A percentile compares a stretch with the other conserved stretches of the same genome.
phyloP scores from a whole-genome alignment of 2,797 vertebrate species.

The Buphagus erythrorhynchus region DNA sequence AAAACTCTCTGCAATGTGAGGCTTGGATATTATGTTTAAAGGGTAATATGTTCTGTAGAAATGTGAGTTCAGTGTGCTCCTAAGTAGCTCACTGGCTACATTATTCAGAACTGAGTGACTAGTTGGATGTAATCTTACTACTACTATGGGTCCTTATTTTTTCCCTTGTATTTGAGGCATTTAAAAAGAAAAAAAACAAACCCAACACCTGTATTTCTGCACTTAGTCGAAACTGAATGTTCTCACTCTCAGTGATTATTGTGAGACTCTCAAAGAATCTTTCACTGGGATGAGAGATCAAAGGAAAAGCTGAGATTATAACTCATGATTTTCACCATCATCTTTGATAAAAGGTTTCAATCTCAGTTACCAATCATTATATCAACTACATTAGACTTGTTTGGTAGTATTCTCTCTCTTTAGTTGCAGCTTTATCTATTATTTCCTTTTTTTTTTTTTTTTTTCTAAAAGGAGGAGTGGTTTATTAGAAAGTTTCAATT shows the following conservation, averaged over 20 bases:
- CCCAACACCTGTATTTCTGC: background rate
- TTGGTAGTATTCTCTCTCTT: background rate
- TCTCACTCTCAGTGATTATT: background rate
- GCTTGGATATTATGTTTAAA: background rate
- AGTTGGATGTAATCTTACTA: background rate
- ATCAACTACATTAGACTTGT: background rate
- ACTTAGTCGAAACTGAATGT: background rate
- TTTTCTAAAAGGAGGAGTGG: background rate
- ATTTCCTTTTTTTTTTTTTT: background rate
- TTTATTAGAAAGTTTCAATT: background rate
- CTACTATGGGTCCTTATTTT: background rate
- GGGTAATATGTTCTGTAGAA: background rate
- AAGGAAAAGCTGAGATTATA: background rate
- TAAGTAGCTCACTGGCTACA: background rate
- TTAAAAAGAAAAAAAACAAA: background rate
- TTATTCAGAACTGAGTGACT: background rate
- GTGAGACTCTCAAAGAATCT: background rate
- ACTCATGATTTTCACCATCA: background rate
- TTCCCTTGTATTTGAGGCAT: background rate
- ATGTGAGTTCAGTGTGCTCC: background rate
- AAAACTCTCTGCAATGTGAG: background rate
- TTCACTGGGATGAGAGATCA: background rate
- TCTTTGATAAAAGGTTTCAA: background rate
- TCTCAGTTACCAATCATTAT: background rate
- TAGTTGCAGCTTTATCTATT: background rate